Percentiles rank a stretch among this genome's conserved stretches.
Conservation (phyloP, 2,888 invertebrate genomes). For the Therioaphis trifolii region DNA sequence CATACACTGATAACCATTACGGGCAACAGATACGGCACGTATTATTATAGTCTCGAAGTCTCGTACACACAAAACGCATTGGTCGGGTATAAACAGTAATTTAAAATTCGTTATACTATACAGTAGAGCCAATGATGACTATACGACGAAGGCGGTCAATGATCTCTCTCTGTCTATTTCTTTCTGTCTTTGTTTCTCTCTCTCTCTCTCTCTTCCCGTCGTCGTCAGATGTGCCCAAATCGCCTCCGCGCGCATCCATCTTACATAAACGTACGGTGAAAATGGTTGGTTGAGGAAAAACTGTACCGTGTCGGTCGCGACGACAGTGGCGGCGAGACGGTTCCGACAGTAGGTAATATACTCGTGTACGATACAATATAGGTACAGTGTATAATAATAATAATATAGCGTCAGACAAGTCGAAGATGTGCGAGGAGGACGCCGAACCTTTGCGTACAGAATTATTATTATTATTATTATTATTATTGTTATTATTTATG, state of each 20-base stretch:
- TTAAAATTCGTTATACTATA: conserved; percentile 59
- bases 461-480: conserved; percentile 48
- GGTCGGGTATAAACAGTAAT: conserved; percentile 37
- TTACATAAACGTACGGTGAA: background rate
- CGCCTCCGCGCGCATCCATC: background rate
- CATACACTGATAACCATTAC: conserved; percentile 18
- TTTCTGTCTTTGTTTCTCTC: background rate
- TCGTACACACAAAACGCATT: background rate
- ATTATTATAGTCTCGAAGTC: background rate
- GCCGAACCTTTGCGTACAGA: conserved; percentile 48
- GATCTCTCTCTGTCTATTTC: conserved; percentile 36
- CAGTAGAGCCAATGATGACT: conserved; percentile 9
- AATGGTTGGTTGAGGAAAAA: conserved; percentile 38
- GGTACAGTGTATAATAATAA: too few relatives aligned
- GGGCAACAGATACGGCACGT: background rate
- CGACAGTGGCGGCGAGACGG: background rate
- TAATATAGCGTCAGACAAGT: background rate
- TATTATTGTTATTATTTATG: conserved; percentile 47
- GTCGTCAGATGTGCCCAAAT: background rate
- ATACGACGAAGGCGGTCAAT: conserved; percentile 47
- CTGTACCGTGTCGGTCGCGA: background rate
- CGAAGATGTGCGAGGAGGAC: conserved; percentile 51
- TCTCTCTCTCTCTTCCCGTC: background rate
- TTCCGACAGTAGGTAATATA: background rate
- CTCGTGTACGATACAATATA: too few relatives aligned